Conservation (phyloP, 2,888 invertebrate species). For the Unio delphinus region DNA sequence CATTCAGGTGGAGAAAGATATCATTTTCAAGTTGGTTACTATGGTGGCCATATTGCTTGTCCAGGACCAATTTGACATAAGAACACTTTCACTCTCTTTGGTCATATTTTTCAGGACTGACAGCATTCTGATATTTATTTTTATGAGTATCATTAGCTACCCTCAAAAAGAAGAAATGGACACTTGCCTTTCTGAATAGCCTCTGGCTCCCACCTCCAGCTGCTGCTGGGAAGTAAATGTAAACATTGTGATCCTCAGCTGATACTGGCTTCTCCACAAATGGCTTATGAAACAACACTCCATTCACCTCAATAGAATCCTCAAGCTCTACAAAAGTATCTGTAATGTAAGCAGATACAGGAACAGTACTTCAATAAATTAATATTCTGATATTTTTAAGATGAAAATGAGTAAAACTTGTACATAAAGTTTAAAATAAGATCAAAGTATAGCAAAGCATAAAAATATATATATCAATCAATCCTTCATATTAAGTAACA, state of each 20-base stretch:
- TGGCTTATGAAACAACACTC: constrained; percentile 92
- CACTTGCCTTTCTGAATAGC: constrained; percentile 91
- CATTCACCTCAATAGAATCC: constrained; percentile 97
- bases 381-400: constrained; percentile 13
- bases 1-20: no score
- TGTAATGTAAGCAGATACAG: constrained; percentile 64
- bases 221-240: constrained; percentile 98
- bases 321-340: constrained; percentile 89
- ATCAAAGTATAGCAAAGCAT: no score
- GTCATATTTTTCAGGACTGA: no score
- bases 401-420: not conserved
- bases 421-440: no score
- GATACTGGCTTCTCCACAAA: constrained; percentile 99
- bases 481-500: no score
- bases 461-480: no score
- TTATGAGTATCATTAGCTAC: not conserved
- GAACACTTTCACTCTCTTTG: no score
- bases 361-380: not conserved
- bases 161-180: not conserved
- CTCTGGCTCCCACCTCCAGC: constrained; percentile 98
- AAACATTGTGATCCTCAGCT: constrained; percentile 99
- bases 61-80: no score
- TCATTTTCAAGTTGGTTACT: no score
- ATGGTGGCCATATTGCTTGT: no score
- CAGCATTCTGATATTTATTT: not conserved